Base-by-base conservation (phyloP, 2,797 vertebrate genomes). In the Distichodus sexfasciatus region DNA sequence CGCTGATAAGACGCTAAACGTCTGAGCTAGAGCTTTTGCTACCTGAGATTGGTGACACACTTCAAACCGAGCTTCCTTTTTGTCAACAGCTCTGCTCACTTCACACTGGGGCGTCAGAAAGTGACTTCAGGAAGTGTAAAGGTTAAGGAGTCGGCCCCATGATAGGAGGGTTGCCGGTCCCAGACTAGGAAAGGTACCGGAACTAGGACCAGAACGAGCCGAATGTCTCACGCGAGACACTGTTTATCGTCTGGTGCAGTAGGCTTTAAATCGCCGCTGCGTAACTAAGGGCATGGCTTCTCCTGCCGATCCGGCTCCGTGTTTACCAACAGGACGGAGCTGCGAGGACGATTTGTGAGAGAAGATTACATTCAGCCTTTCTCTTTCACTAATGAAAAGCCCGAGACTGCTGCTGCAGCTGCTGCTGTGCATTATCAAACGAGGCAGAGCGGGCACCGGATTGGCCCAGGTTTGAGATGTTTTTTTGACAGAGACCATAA, bases 221-320 rank as follows among this genome's bases (percentile, higher is more conserved):
- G 55, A 21, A 46, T 59, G 31, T 77, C 72, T 77, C 60, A 40
- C 63, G 50, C 70, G 50, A 66, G 59, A 54, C 60, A 15, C 70
- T 69, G 72, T 79, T 76, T 63, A 78, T 77, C 48, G 48, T 55
- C 69, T 50, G 69, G 50, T 53, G 53, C 43, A 59, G 63, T 38
- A 71, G 40, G 53, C 74, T 78, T 78, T 47, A 72, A 84, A 80
- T 80, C 66, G 71, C 60, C 31, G 59, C 55, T 48, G 82, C 72
- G 83, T 83, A 80, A 76, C 69, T 57, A 55, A 69, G 70, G 68
- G 59, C 58, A 71, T 79, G 40, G 69, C 79, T 83, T 77, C 66
- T 59, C 62, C 38, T 75, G 73, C 33, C 41, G 70, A 72, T 55
- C 23, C 62, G 77, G 76, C 14, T 55, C 51, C 71, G 74, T 76